These are phyloP conservation scores for Pocillopora grandis DNA, from an alignment of 92 coral and sea anemone species.

Conservation along the genomic window DNA sequence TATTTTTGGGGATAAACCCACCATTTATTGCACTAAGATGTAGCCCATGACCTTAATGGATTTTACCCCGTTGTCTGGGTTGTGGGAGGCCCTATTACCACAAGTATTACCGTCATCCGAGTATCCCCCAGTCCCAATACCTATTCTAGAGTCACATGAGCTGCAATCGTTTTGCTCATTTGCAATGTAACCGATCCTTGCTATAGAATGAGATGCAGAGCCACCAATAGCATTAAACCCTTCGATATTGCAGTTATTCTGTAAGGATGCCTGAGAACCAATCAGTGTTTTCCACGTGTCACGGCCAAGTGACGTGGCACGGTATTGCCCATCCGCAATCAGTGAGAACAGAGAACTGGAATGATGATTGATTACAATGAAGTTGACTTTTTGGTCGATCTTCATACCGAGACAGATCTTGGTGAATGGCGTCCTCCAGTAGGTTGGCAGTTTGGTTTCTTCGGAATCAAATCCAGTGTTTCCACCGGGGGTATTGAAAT, in stretches of 20 bases:
- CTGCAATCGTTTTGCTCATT: constrained; percentile 29
- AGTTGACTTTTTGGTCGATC: not conserved
- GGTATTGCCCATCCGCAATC: constrained; percentile 11
- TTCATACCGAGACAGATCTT: constrained; percentile 35
- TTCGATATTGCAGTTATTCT: constrained; percentile 12
- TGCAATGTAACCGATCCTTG: constrained; percentile 46
- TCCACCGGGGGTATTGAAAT: constrained; percentile 1
- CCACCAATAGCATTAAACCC: not conserved
- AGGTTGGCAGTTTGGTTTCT: constrained; percentile 27
- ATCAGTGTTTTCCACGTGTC: not conserved
- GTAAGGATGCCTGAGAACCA: not conserved
- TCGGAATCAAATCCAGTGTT: constrained; percentile 12
- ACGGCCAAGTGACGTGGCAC: not conserved
- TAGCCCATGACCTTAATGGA: not conserved
- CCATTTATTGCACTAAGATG: not conserved
- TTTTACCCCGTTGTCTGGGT: not conserved
- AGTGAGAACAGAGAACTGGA: constrained; percentile 16
- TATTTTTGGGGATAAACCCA: too few relatives aligned
- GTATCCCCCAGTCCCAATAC: constrained; percentile 61
- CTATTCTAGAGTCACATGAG: constrained; percentile 54
- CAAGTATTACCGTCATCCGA: constrained; percentile 55
- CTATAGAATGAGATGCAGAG: not conserved
- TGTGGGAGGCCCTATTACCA: constrained; percentile 31
- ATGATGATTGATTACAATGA: not conserved
- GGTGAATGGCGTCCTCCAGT: constrained; percentile 31